A percentile compares a stretch with the other conserved stretches of the same genome.
Evolutionary conservation across 2,113 vertebrate species (phyloP).

Genomic region (Okapia johnstoni): DNA sequence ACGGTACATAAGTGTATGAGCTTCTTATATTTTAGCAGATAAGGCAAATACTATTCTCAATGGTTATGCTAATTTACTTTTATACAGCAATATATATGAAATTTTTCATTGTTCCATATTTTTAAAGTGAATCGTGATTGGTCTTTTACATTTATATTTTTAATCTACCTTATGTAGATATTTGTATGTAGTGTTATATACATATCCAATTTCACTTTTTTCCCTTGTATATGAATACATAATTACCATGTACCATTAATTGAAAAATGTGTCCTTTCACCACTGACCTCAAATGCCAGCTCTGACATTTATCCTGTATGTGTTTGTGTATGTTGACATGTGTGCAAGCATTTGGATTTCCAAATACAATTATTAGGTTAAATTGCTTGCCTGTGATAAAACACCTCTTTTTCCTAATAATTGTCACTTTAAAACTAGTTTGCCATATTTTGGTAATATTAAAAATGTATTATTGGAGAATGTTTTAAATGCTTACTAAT

Average conservation of each 20-base stretch:
- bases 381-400: neutral
- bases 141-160: neutral
- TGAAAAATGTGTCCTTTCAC: neutral
- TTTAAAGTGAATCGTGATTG: neutral
- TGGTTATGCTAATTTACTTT: neutral
- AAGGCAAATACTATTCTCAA: neutral
- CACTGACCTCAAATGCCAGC: neutral
- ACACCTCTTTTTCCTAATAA: neutral
- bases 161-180: neutral
- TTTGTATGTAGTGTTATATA: neutral
- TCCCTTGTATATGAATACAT: neutral
- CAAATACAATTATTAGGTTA: neutral
- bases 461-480: neutral
- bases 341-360: neutral
- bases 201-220: neutral
- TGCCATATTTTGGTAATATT: neutral
- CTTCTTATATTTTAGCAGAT: neutral
- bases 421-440: neutral
- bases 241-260: neutral
- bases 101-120: neutral
- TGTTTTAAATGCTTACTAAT: neutral
- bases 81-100: neutral
- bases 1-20: neutral
- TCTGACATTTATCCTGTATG: neutral
- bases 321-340: neutral